Evolutionary conservation across 2,113 vertebrate genomes (phyloP).

Genomic region (Pyrgilauda ruficollis): DNA sequence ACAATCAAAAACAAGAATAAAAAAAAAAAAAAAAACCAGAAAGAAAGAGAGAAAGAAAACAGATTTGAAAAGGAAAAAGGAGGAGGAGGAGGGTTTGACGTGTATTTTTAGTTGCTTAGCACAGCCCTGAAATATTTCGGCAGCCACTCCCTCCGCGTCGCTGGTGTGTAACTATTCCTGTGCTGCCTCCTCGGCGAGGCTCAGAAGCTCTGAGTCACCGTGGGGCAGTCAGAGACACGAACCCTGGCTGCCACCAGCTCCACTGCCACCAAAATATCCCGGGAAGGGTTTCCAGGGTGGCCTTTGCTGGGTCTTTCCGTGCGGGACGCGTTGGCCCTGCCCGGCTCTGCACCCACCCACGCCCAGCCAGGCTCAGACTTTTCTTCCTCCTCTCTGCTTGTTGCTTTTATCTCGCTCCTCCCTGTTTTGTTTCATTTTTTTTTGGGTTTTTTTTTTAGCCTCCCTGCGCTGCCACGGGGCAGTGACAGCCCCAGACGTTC

Average conservation of each 20-base stretch:
- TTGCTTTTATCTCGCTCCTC: background rate
- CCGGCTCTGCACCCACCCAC: background rate
- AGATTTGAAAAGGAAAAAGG: background rate
- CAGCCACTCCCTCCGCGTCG: conserved; percentile 66
- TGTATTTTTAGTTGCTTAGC: conserved; percentile 77
- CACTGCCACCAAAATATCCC: accelerated
- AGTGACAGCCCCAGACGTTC: background rate
- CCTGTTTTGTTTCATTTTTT: background rate
- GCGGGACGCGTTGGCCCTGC: background rate
- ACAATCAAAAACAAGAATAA: background rate
- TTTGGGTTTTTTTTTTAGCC: no score
- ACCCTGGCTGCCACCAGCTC: background rate
- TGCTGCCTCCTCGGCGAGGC: conserved; percentile 28
- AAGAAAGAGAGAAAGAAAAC: background rate
- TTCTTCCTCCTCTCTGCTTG: background rate
- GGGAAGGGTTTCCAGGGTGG: background rate
- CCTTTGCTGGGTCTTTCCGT: background rate
- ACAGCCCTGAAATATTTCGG: conserved; percentile 71
- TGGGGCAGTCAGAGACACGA: background rate
- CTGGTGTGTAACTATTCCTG: conserved; percentile 59
- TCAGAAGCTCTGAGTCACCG: conserved; percentile 66
- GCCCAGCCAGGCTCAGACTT: background rate
- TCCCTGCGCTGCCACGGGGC: accelerated
- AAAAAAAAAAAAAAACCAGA: background rate
- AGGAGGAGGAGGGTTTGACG: conserved; percentile 18